These are phyloP conservation scores for Standfussiana lucernea DNA, from an alignment of 2,888 invertebrate species.

Conservation along the genomic window DNA sequence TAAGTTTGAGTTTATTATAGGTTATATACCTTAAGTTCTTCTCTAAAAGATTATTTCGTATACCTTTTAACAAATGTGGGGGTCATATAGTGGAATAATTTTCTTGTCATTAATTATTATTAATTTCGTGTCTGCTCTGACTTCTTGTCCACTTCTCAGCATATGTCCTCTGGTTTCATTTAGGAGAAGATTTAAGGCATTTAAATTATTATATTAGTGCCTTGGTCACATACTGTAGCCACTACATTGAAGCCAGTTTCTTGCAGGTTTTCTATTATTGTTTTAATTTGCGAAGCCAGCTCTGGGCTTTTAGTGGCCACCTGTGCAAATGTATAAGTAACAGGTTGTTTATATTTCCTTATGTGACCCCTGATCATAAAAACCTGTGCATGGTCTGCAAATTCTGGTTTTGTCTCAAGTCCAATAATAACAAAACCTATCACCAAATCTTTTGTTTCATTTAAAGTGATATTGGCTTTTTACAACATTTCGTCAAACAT, in stretches of 20 bases:
- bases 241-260: constrained; percentile 63
- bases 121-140: not conserved
- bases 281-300: constrained; percentile 59
- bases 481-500: constrained; percentile 40
- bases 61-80: constrained; percentile 10
- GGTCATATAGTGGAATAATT: constrained; percentile 20
- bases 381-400: constrained; percentile 42
- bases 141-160: constrained; percentile 19
- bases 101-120: constrained; percentile 19
- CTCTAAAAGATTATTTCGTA: constrained; percentile 14
- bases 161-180: constrained; percentile 5
- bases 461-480: constrained; percentile 19
- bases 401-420: constrained; percentile 19
- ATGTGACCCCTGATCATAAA: constrained; percentile 54
- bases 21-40: constrained; percentile 17
- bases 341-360: constrained; percentile 67
- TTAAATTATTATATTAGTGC: constrained; percentile 17
- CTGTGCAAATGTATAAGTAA: constrained; percentile 62
- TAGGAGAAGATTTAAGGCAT: constrained; percentile 5
- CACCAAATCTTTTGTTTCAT: constrained; percentile 30
- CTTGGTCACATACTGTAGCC: constrained; percentile 62
- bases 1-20: no score
- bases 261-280: constrained; percentile 51
- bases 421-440: constrained; percentile 39
- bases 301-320: constrained; percentile 64